Conservation (phyloP, 2,113 vertebrate species). For the Axis porcinus region DNA sequence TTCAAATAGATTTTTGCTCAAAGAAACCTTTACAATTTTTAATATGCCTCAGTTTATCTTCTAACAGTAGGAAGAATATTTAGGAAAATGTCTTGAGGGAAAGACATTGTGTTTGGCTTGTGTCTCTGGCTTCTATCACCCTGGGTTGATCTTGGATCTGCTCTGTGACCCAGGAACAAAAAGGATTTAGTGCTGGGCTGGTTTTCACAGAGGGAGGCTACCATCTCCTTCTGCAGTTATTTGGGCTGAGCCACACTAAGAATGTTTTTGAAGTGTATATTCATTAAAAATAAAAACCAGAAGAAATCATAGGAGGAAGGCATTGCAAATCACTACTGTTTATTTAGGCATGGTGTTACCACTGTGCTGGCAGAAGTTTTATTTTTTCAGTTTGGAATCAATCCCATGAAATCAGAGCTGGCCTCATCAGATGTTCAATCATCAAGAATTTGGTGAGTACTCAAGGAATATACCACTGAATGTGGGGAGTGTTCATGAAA, state of each 20-base stretch:
- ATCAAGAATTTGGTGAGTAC: background rate
- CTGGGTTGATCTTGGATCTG: constrained; percentile 26
- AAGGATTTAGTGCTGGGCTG: background rate
- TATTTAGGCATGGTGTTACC: constrained; percentile 16
- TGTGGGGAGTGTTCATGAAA: background rate
- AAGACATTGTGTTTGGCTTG: background rate
- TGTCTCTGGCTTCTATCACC: background rate
- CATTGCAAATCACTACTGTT: constrained; percentile 25
- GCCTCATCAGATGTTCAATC: background rate
- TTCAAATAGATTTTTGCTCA: background rate
- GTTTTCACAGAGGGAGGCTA: background rate
- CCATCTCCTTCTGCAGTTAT: background rate
- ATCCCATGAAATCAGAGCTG: constrained; percentile 31
- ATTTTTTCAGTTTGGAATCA: constrained; percentile 33
- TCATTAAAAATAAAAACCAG: constrained; percentile 46
- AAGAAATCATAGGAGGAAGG: constrained; percentile 14
- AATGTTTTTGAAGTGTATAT: constrained; percentile 50
- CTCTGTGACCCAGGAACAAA: background rate
- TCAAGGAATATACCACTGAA: background rate
- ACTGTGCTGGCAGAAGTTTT: background rate
- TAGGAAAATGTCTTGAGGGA: background rate
- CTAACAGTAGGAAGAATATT: background rate
- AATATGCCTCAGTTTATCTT: background rate
- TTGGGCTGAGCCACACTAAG: background rate
- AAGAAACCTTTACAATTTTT: background rate